phyloP scores from a whole-genome alignment of 2,113 vertebrate genomes.

The Phainopepla nitens region DNA sequence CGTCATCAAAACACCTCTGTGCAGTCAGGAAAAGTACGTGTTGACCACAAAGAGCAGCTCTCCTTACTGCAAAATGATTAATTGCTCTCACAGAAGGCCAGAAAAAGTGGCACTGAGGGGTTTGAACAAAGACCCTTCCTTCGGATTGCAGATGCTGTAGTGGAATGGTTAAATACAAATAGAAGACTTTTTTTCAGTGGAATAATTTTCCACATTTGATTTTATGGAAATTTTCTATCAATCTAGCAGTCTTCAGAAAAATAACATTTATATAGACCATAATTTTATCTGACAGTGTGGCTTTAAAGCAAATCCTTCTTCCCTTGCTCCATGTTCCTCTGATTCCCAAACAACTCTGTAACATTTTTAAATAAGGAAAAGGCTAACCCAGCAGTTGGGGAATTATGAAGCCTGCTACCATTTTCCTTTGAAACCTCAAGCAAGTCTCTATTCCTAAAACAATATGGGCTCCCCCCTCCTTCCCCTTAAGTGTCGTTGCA shows the following conservation, averaged over 20 bases:
- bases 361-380: background rate
- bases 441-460: background rate
- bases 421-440: background rate
- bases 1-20: slow-evolving; percentile 41
- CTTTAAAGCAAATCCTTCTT: background rate
- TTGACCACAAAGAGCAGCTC: background rate
- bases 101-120: background rate
- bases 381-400: background rate
- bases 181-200: background rate
- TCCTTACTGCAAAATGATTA: slow-evolving; percentile 3
- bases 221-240: background rate
- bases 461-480: fast-evolving
- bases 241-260: background rate
- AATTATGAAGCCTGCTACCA: background rate
- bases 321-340: background rate
- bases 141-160: background rate
- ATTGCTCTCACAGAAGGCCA: background rate
- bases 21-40: background rate
- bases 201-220: background rate
- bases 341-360: background rate
- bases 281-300: background rate
- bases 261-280: background rate
- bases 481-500: background rate
- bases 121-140: background rate
- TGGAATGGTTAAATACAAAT: background rate